phyloP scores from a whole-genome alignment of 2,888 invertebrate species.

The Plagodis pulveraria region DNA sequence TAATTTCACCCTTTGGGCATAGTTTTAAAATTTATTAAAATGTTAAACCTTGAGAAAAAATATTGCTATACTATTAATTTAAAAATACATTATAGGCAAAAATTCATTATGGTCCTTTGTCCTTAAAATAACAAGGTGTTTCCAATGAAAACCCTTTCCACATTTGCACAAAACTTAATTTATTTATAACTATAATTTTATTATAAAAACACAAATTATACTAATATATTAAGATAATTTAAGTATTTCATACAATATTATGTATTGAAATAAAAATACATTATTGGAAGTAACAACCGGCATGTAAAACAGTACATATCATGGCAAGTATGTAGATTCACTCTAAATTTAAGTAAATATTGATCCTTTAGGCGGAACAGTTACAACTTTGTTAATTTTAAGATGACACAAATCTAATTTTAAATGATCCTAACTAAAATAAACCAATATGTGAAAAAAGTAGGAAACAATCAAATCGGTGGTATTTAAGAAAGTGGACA shows the following conservation, averaged over 20 bases:
- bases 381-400: conserved; percentile 4
- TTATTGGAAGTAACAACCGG: not conserved
- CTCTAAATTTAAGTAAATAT: conserved; percentile 22
- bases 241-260: not conserved
- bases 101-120: too few species aligned
- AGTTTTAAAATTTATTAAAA: too few species aligned
- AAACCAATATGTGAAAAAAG: too few species aligned
- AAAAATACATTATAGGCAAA: too few species aligned
- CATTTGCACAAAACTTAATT: not conserved
- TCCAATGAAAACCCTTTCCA: not conserved
- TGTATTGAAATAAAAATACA: conserved; percentile 2
- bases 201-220: conserved; percentile 3
- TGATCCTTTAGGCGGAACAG: conserved; percentile 40
- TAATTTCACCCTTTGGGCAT: conserved; percentile 29
- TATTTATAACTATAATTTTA: conserved; percentile 11
- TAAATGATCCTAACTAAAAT: too few species aligned
- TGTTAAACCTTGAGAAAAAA: too few species aligned
- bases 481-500: too few species aligned
- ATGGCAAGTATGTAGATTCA: conserved; percentile 19
- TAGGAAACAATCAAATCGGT: too few species aligned
- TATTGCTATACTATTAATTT: too few species aligned
- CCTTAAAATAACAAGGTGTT: not conserved
- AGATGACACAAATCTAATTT: too few species aligned
- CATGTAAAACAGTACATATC: not conserved
- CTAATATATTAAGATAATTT: not conserved